Evolutionary conservation across 2,113 vertebrate species (phyloP).

Genomic region (Tyrannus savana): DNA sequence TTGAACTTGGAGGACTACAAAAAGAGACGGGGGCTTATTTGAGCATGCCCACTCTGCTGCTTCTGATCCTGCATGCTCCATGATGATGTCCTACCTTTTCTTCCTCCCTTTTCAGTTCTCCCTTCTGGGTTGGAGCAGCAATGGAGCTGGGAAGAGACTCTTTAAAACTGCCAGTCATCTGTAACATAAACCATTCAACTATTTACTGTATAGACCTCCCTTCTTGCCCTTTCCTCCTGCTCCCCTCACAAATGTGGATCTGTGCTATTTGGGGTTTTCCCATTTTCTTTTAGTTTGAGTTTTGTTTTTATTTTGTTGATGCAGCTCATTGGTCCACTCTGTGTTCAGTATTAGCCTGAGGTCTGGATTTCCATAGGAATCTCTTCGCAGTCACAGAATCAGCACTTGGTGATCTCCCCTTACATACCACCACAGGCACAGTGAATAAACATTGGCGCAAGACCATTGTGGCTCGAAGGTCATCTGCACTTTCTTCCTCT

Average conservation of each 20-base stretch:
- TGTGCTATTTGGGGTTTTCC: conserved; percentile 71
- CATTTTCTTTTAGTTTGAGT: conserved; percentile 68
- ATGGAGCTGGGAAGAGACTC: conserved; percentile 79
- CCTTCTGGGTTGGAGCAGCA: conserved; percentile 81
- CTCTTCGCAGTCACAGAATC: conserved; percentile 58
- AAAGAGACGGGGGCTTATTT: conserved; percentile 97
- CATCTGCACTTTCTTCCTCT: conserved; percentile 68
- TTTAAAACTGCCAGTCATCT: conserved; percentile 79
- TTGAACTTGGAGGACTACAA: conserved; percentile 99
- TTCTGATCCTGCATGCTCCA: conserved; percentile 83
- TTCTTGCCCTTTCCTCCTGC: conserved; percentile 60
- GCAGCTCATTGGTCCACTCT: conserved; percentile 71
- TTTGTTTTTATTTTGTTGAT: conserved; percentile 68
- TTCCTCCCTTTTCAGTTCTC: conserved; percentile 72
- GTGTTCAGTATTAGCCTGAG: conserved; percentile 81
- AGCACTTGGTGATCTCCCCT: conserved; percentile 55
- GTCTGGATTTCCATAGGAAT: conserved; percentile 73
- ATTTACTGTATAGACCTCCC: conserved; percentile 81
- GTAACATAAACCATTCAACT: conserved; percentile 81
- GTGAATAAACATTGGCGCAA: conserved; percentile 64
- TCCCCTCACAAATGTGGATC: conserved; percentile 69
- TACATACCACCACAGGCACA: conserved; percentile 43
- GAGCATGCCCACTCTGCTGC: conserved; percentile 77
- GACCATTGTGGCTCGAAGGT: conserved; percentile 69
- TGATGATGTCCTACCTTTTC: conserved; percentile 62